Conservation (phyloP, 2,888 invertebrate species). For the Netelia virgata region DNA sequence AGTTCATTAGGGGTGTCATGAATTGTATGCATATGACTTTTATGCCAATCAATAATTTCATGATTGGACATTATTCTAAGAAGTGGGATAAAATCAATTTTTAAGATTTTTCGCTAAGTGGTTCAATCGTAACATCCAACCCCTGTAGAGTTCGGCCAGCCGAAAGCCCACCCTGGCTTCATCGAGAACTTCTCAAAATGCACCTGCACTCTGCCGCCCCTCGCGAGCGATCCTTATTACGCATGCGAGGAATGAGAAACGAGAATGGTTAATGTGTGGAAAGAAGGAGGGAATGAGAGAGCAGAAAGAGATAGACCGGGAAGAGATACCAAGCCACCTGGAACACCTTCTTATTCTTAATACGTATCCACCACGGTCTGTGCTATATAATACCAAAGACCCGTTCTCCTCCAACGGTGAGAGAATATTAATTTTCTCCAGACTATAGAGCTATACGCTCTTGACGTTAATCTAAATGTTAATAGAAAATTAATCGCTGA, state of each 20-base stretch:
- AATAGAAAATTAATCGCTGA: slow-evolving; percentile 67
- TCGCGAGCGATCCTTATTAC: not conserved
- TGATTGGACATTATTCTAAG: no score
- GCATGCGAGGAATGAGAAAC: slow-evolving; percentile 5
- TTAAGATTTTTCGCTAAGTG: not conserved
- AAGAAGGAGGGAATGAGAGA: slow-evolving; percentile 30
- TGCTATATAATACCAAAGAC: slow-evolving; percentile 10
- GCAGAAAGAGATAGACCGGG: slow-evolving; percentile 19
- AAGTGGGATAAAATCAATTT: not conserved
- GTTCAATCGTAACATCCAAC: no score
- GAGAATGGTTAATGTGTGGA: slow-evolving; percentile 18
- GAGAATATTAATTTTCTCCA: slow-evolving; percentile 60
- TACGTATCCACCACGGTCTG: slow-evolving; percentile 21
- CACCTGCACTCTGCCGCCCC: slow-evolving; percentile 41
- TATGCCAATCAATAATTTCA: no score
- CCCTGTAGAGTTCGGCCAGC: not conserved
- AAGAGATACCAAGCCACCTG: slow-evolving; percentile 52
- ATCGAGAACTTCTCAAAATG: not conserved
- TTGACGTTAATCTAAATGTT: slow-evolving; percentile 68
- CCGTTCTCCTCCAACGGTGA: slow-evolving; percentile 40
- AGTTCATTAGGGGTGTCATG: no score
- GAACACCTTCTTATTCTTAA: slow-evolving; percentile 38
- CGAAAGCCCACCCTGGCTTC: slow-evolving; percentile 42
- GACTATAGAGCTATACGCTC: slow-evolving; percentile 18
- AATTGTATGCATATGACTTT: no score